Base-by-base conservation (phyloP, 2,797 vertebrate species). In the Oryzias sinensis region DNA sequence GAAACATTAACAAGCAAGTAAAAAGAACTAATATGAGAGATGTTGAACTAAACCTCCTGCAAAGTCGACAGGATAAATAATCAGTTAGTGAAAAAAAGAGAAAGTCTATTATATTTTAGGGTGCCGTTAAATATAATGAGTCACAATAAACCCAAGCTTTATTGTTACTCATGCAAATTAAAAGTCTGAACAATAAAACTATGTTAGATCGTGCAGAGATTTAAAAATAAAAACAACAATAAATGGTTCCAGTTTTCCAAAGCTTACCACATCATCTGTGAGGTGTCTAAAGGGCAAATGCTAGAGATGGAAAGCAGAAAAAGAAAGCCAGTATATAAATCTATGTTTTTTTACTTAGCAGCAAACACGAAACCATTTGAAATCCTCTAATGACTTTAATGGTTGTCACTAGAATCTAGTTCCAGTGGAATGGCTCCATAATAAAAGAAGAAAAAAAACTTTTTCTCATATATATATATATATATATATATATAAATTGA, bases 231-330 rank as follows among this genome's bases (percentile, higher is more conserved):
- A 4, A 6, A 46, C 1, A 45, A 29, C 7, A 37, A 37, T 37
- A 37, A 11, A 37, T 37, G 9, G 33, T 37, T 37, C 1, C 43
- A 16, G 22, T 43, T 62, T 57, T 24, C 55, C 14, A 60, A 42
- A 65, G 86, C 96, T 97, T 97, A 97, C 96, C 96, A 97, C 90
- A 87, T 98, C 96, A 87, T 98, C 96, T 53, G 95, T 98, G 91
- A 99, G 84, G 80, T 91, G 96, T 94, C 83, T 96, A 91, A 99
- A 96, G 85, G 93, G 94, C 88, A 96, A 91, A 57, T 94, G 93
- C 95, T 98, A 93, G 49, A 93, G 88, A 86, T 82, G 68, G 78
- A 56, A 75, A 86, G 91, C 85, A 90, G 33, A 77, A 78, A 80
- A 62, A 53, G 60, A 42, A 65, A 72, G 81, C 84, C 59, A 87